These are phyloP conservation scores for Lasiurus borealis DNA, from an alignment of 2,113 vertebrate species.

Conservation along the genomic window DNA sequence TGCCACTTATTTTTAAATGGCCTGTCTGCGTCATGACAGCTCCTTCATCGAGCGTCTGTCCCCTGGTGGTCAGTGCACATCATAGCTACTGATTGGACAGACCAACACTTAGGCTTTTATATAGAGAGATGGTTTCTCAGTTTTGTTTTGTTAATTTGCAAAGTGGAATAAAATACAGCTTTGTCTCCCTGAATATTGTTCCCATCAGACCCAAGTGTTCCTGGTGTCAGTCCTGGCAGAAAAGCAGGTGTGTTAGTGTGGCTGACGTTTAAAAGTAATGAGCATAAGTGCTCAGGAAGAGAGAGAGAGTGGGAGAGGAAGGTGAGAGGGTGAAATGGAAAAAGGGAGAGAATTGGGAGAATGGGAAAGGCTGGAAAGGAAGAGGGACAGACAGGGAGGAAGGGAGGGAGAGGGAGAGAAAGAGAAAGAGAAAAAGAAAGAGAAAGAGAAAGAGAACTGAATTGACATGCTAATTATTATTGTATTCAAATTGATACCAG, in stretches of 20 bases:
- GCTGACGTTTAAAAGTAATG: conserved; percentile 3
- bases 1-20: too few species aligned
- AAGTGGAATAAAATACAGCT: neutral
- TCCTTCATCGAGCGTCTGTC: too few species aligned
- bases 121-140: neutral
- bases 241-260: neutral
- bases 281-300: neutral
- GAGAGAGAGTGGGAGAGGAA: neutral
- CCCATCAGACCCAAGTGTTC: neutral
- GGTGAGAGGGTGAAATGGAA: neutral
- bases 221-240: neutral
- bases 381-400: neutral
- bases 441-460: neutral
- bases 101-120: too few species aligned
- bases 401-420: neutral
- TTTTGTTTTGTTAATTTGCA: conserved; percentile 19
- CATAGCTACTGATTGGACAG: too few species aligned
- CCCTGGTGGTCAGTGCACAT: too few species aligned
- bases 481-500: neutral
- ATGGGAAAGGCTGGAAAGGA: neutral
- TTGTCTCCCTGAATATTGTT: neutral
- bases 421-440: neutral
- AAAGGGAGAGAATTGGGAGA: neutral
- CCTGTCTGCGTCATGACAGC: too few species aligned
- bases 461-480: neutral